phyloP scores from a whole-genome alignment of 1,140 invertebrate species.

The Zophobas atratus region DNA sequence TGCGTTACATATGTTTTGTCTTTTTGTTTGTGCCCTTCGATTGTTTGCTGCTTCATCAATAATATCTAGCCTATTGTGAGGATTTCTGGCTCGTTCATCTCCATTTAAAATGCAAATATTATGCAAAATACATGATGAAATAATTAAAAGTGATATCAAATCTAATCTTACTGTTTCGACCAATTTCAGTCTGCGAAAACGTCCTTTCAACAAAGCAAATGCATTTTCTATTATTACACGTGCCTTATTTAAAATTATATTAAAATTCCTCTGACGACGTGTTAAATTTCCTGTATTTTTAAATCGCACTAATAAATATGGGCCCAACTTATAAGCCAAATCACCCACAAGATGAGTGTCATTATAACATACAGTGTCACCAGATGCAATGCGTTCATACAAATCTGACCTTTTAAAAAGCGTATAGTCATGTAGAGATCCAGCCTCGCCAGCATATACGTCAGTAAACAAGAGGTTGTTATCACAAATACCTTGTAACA shows the following conservation, averaged over 20 bases:
- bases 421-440: slow-evolving; percentile 35
- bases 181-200: slow-evolving; percentile 12
- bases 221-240: neutral
- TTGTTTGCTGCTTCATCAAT: neutral
- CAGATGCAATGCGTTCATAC: neutral
- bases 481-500: slow-evolving; percentile 46
- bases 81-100: neutral
- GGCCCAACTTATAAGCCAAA: slow-evolving; percentile 39
- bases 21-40: neutral
- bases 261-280: neutral
- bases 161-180: neutral
- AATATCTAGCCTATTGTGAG: neutral
- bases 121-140: slow-evolving; percentile 13
- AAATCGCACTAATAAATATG: neutral
- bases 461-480: slow-evolving; percentile 34
- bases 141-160: neutral
- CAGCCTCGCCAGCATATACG: slow-evolving; percentile 35
- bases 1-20: neutral
- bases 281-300: slow-evolving; percentile 20
- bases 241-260: neutral
- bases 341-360: slow-evolving; percentile 33
- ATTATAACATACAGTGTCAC: slow-evolving; percentile 15
- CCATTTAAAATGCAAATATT: slow-evolving; percentile 22
- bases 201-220: slow-evolving; percentile 15
- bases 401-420: slow-evolving; percentile 44